Base-by-base conservation (phyloP, 2,888 invertebrate species). In the Omphaloscelis lunosa region DNA sequence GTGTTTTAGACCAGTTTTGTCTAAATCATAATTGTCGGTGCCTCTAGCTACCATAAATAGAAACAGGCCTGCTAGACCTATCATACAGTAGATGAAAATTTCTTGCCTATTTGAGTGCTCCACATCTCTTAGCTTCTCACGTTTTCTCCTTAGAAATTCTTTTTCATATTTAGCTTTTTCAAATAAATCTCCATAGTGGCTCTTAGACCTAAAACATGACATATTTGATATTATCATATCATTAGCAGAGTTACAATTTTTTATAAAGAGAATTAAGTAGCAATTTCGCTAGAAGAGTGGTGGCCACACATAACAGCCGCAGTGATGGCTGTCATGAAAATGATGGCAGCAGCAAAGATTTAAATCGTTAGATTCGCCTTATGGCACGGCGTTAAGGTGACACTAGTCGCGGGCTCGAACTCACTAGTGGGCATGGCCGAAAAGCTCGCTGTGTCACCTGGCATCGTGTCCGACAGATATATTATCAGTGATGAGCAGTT, bases 181-280 rank as follows among this genome's bases (percentile, higher is more conserved):
- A 74, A 96, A 93, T 80, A 95, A 82, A 58, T 89, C 79, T 1
- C 96, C 95, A 89, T 97, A 97, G 87, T 97, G 97, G 53, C 93
- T 90, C 81, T 93, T 95, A 0, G 97, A 94, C 97, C 97, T 96
- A 90, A 58, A 94, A 95, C 66, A 62, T 58, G 61, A 61, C 56
- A 48, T 27, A 29, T 41, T 0, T n/a, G 45, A 6, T 61, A 58
- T 17, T 29, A 41, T 48, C 20, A 5, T 48, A 29, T 17, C 7
- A n/a, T 51, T 41, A 34, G 11, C 6, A 11, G 4, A 53, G 20
- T 17, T 39, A 39, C 17, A 70, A 41, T 11, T 15, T 23, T n/a
- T 0, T 72, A 17, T 7, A 29, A 41, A 67, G 8, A 39, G 15
- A 5, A 39, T n/a, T 59, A 65, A 17, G 9, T 29, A 3, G n/a